phyloP scores from a whole-genome alignment of 2,797 vertebrate species.

The Monodelphis domestica region DNA sequence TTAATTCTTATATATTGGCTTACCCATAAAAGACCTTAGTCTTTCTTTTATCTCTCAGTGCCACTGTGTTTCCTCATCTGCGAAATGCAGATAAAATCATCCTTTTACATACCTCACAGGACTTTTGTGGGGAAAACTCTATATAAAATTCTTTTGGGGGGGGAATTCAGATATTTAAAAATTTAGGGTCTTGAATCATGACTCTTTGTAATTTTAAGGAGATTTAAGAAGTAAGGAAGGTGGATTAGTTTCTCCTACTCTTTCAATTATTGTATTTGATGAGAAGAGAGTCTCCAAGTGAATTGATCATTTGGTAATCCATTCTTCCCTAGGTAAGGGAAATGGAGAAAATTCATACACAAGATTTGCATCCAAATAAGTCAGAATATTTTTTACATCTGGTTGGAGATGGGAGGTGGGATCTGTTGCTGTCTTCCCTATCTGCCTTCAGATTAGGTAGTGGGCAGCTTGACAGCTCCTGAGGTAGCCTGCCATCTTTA shows the following conservation, averaged over 20 bases:
- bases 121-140: too few species aligned
- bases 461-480: too few species aligned
- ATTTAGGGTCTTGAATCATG: too few species aligned
- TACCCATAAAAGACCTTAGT: too few species aligned
- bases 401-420: not conserved
- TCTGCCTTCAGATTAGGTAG: not conserved
- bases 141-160: too few species aligned
- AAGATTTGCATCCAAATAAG: not conserved
- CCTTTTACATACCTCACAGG: too few species aligned
- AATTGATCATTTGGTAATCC: not conserved
- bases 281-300: not conserved
- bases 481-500: too few species aligned
- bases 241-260: not conserved
- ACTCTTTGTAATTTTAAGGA: not conserved
- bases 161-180: not conserved
- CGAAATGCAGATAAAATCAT: too few species aligned
- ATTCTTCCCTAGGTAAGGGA: not conserved
- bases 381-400: not conserved
- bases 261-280: not conserved
- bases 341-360: too few species aligned
- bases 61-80: too few species aligned
- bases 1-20: too few species aligned
- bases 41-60: too few species aligned
- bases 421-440: not conserved
- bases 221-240: not conserved